Percentiles rank a stretch among this genome's conserved stretches.
Conservation (phyloP, 2,113 vertebrate genomes). For the Anguilla japonica region DNA sequence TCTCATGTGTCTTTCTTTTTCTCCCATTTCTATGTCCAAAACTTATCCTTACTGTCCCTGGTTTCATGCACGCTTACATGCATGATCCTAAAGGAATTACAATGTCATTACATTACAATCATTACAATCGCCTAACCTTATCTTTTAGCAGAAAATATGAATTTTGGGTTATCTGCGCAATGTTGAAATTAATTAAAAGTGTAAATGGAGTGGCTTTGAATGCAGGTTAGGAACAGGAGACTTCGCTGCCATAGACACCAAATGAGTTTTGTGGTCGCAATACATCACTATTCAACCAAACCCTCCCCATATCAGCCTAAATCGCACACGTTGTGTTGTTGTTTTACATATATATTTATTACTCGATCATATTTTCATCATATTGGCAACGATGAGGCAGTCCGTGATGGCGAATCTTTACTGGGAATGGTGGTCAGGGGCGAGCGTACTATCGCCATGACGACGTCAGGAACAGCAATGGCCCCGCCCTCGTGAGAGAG, state of each 20-base stretch:
- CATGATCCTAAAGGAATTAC: no score
- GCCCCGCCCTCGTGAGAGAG: neutral
- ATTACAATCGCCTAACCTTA: no score
- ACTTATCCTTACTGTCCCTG: no score
- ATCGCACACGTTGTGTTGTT: neutral
- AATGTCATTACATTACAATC: no score
- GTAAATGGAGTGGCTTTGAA: neutral
- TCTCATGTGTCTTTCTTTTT: neutral
- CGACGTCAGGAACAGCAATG: no score
- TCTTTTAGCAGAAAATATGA: no score
- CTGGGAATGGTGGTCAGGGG: neutral
- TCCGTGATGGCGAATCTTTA: neutral
- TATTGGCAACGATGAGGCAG: neutral
- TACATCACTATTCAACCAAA: neutral
- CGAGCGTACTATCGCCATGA: neutral
- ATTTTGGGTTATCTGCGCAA: no score
- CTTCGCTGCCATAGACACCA: neutral
- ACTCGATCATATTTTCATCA: neutral
- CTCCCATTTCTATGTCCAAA: no score
- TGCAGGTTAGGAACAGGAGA: neutral
- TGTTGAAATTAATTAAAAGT: no score
- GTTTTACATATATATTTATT: neutral
- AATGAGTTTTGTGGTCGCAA: neutral
- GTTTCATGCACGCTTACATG: no score
- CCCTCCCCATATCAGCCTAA: neutral